These are phyloP conservation scores for rabbit (Oryctolagus cuniculus) DNA, from an alignment of 2,113 vertebrate species.

Conservation along the genomic window DNA sequence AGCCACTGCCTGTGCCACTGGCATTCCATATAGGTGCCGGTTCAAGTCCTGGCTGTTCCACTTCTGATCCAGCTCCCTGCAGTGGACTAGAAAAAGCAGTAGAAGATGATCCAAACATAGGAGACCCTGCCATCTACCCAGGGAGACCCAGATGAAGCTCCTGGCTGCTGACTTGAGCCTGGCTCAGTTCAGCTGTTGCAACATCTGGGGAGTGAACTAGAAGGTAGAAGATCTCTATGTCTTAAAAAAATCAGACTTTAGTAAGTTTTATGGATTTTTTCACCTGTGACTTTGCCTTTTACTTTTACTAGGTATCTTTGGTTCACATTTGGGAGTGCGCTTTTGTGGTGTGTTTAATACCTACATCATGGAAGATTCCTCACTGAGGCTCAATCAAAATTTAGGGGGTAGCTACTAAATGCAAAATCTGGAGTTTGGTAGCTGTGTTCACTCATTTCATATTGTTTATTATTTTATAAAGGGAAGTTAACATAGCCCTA, in stretches of 20 bases:
- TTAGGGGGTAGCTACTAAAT: neutral
- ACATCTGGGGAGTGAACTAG: too few relatives aligned
- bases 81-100: too few relatives aligned
- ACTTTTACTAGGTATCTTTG: neutral
- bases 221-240: too few relatives aligned
- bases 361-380: constrained; percentile 7
- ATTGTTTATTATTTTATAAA: constrained; percentile 30
- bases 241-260: neutral
- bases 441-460: neutral
- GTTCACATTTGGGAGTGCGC: neutral
- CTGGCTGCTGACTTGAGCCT: too few relatives aligned
- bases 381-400: constrained; percentile 10
- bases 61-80: too few relatives aligned
- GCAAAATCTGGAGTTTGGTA: constrained; percentile 29
- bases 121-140: too few relatives aligned
- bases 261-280: neutral
- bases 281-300: neutral
- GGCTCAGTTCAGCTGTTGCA: too few relatives aligned
- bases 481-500: neutral
- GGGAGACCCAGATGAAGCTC: too few relatives aligned
- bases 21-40: too few relatives aligned
- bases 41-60: too few relatives aligned
- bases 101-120: too few relatives aligned
- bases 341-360: constrained; percentile 55
- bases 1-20: too few relatives aligned